These are phyloP conservation scores for Heterotis niloticus DNA, from an alignment of 2,113 vertebrate genomes.

Conservation along the genomic window DNA sequence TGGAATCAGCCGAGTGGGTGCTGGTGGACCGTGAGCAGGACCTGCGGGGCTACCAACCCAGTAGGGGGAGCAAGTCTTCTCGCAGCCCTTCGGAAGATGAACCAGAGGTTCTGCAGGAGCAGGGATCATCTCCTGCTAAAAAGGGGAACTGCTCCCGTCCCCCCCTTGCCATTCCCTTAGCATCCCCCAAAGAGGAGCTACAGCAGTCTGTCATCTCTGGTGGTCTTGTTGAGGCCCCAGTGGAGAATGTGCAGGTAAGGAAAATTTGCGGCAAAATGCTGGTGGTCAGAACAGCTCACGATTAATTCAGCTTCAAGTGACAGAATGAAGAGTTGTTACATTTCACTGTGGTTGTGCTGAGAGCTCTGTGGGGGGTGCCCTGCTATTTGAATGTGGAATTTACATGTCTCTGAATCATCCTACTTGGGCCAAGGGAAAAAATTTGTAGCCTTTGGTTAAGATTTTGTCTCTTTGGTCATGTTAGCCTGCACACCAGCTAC, in stretches of 20 bases:
- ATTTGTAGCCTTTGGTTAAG: no score
- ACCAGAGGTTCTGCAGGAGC: conserved; percentile 66
- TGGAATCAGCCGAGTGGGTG: conserved; percentile 95
- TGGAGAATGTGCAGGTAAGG: conserved; percentile 72
- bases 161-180: conserved; percentile 31
- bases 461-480: no score
- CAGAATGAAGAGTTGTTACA: no score
- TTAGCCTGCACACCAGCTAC: no score
- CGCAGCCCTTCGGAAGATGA: conserved; percentile 64
- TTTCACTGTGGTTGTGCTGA: no score
- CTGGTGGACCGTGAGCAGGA: conserved; percentile 88
- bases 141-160: conserved; percentile 46
- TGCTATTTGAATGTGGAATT: no score
- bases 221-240: conserved; percentile 71
- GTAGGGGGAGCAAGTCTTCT: conserved; percentile 48
- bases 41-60: conserved; percentile 68
- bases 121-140: conserved; percentile 62
- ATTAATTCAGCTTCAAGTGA: no score
- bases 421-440: no score
- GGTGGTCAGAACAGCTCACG: background rate
- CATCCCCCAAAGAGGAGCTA: conserved; percentile 45
- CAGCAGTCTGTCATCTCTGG: conserved; percentile 64
- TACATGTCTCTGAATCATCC: no score
- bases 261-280: background rate
- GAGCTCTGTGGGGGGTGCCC: no score